These are phyloP conservation scores for Bufo gargarizans DNA, from an alignment of 2,113 vertebrate species.

Conservation along the genomic window DNA sequence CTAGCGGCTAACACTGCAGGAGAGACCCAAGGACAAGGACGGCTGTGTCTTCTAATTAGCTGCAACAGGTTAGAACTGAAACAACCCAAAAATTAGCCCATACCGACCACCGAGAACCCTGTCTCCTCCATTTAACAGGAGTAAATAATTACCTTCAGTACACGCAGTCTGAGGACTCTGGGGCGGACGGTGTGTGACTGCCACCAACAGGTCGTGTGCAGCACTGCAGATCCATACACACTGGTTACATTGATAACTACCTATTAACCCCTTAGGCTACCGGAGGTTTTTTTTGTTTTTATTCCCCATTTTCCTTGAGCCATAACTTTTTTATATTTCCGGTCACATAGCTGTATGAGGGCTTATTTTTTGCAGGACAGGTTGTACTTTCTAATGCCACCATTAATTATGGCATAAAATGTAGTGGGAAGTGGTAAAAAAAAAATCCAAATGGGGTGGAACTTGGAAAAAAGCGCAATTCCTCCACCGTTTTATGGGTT, in stretches of 20 bases:
- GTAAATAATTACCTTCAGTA: conserved; percentile 31
- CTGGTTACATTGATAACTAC: not conserved
- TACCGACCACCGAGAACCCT: conserved; percentile 33
- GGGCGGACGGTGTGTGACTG: not conserved
- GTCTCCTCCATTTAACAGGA: conserved; percentile 34
- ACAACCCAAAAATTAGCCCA: conserved; percentile 37
- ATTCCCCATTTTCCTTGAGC: too few species aligned
- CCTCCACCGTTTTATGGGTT: too few species aligned
- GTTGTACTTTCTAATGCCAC: too few species aligned
- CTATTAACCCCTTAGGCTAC: too few species aligned
- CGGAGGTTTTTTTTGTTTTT: too few species aligned
- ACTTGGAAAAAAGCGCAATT: too few species aligned
- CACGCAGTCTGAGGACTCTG: not conserved
- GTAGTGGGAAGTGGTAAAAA: too few species aligned
- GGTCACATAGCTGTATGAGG: too few species aligned
- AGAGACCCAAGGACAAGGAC: conserved; percentile 28
- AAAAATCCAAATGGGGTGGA: too few species aligned
- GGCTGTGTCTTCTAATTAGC: conserved; percentile 38
- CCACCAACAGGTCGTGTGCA: not conserved
- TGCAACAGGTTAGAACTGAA: conserved; percentile 32
- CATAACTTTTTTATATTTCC: too few species aligned
- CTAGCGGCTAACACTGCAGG: conserved; percentile 20
- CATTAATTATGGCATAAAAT: too few species aligned
- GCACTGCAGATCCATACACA: not conserved
- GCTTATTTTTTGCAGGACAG: too few species aligned